These are phyloP conservation scores for Scophthalmus maximus DNA, from an alignment of 2,113 vertebrate genomes.

Conservation along the genomic window DNA sequence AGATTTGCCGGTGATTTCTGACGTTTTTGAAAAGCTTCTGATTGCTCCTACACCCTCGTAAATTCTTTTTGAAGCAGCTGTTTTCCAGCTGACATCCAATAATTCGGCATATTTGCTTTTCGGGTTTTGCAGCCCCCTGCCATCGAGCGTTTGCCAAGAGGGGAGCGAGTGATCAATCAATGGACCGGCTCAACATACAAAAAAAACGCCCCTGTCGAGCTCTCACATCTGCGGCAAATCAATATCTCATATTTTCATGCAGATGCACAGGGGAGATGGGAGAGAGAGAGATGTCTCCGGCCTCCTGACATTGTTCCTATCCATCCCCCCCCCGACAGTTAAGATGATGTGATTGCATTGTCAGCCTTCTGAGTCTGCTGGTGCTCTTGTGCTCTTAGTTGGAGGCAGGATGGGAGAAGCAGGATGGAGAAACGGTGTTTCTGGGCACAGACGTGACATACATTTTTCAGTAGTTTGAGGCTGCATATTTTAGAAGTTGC, in stretches of 20 bases:
- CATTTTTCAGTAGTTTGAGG: conserved; percentile 65
- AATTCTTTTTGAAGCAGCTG: conserved; percentile 35
- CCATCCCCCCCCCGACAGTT: conserved; percentile 28
- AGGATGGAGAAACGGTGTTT: conserved; percentile 31
- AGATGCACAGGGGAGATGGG: conserved; percentile 38
- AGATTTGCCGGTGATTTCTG: neutral
- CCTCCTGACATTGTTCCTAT: conserved; percentile 37
- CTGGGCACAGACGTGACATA: conserved; percentile 48
- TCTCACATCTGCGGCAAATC: conserved; percentile 62
- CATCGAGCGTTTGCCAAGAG: conserved; percentile 50
- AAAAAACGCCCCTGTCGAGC: conserved; percentile 58
- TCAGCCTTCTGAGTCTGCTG: conserved; percentile 45
- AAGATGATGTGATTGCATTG: conserved; percentile 60
- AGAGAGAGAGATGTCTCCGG: conserved; percentile 35
- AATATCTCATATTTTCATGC: conserved; percentile 71
- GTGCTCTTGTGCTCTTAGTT: conserved; percentile 26
- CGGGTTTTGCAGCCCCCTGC: conserved; percentile 25
- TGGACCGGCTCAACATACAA: conserved; percentile 55
- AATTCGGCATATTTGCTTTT: conserved; percentile 52
- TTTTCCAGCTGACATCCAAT: conserved; percentile 47
- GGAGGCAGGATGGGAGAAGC: conserved; percentile 32
- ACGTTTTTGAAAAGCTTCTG: neutral
- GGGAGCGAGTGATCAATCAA: conserved; percentile 56
- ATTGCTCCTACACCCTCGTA: neutral
- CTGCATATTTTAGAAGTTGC: conserved; percentile 71